phyloP scores from a whole-genome alignment of 1,140 invertebrate species.

The Telenomus remus region DNA sequence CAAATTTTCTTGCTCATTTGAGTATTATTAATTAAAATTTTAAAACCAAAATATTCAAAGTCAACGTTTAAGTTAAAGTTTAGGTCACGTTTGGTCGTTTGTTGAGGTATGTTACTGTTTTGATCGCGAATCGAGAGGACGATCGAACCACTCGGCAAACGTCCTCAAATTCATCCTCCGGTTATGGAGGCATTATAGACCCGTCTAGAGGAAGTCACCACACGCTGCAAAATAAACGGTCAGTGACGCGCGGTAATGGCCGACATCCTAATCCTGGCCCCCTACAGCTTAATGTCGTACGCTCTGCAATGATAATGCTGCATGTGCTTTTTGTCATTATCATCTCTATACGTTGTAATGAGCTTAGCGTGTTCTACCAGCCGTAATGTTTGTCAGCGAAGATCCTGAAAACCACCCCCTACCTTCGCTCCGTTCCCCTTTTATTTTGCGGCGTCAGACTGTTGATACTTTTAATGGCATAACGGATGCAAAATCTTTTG shows the following conservation, averaged over 20 bases:
- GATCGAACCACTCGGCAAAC: constrained; percentile 62
- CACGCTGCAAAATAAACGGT: constrained; percentile 74
- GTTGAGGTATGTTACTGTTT: neutral
- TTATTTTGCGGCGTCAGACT: neutral
- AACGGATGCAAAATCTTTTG: constrained; percentile 5
- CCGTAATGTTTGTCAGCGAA: constrained; percentile 36
- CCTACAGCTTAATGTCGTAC: constrained; percentile 72
- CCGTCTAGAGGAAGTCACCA: constrained; percentile 73
- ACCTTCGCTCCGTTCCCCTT: neutral
- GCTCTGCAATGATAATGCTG: constrained; percentile 72
- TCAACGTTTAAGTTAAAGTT: no score
- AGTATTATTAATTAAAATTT: no score
- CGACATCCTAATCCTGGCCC: constrained; percentile 76
- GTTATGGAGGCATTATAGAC: constrained; percentile 64
- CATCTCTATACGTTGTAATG: constrained; percentile 65
- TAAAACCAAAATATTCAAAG: no score
- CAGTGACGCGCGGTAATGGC: constrained; percentile 76
- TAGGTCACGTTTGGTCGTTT: no score
- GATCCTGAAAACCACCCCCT: constrained; percentile 40
- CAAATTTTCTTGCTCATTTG: no score
- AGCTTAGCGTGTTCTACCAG: constrained; percentile 51
- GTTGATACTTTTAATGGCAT: constrained; percentile 14
- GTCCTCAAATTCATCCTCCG: constrained; percentile 67
- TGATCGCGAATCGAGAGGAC: constrained; percentile 37
- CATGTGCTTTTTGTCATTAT: constrained; percentile 75